These are phyloP conservation scores for Sinosuthora webbiana DNA, from an alignment of 2,113 vertebrate genomes.

Conservation along the genomic window DNA sequence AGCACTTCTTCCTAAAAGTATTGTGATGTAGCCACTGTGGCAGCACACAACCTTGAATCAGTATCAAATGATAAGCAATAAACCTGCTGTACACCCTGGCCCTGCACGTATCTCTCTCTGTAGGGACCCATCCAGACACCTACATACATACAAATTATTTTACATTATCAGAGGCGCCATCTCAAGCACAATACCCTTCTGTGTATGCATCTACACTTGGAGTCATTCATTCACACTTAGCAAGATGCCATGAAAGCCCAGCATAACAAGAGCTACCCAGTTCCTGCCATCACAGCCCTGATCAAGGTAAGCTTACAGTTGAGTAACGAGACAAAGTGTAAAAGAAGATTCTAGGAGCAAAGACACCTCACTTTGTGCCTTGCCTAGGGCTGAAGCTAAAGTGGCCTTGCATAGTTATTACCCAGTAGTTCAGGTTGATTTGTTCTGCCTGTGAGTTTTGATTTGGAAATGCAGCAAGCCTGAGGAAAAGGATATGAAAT, in stretches of 20 bases:
- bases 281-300: neutral
- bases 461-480: constrained; percentile 35
- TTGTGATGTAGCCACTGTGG: neutral
- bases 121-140: neutral
- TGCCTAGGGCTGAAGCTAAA: neutral
- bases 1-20: neutral
- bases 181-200: neutral
- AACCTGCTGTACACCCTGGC: neutral
- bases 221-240: neutral
- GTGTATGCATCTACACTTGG: neutral
- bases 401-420: constrained; percentile 1
- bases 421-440: constrained; percentile 34
- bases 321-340: neutral
- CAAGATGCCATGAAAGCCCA: neutral
- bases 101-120: neutral
- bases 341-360: neutral
- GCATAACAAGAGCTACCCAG: neutral
- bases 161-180: neutral
- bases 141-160: neutral
- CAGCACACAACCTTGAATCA: neutral
- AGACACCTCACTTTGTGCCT: neutral
- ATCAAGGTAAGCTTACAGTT: neutral
- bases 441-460: constrained; percentile 47
- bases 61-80: neutral
- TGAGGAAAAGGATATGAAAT: constrained; percentile 38